A percentile compares a stretch with the other conserved stretches of the same genome.
phyloP scores from a whole-genome alignment of 2,888 invertebrate genomes.

The Idaea biselata region DNA sequence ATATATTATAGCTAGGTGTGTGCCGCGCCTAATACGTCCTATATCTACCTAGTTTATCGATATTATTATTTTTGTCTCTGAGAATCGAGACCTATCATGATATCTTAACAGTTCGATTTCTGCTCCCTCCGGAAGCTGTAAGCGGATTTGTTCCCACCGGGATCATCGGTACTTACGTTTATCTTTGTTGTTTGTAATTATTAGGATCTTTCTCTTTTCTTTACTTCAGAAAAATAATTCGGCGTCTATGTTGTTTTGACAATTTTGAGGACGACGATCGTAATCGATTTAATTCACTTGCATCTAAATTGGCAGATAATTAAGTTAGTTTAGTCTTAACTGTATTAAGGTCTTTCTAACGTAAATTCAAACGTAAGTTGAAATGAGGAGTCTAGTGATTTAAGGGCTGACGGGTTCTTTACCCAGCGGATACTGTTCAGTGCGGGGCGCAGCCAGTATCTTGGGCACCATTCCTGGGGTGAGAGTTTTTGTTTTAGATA shows the following conservation, averaged over 20 bases:
- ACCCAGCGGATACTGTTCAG: too few relatives aligned
- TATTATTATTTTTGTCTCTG: slow-evolving; percentile 1
- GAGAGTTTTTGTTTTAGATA: too few relatives aligned
- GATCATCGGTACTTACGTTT: background rate
- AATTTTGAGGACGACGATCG: background rate
- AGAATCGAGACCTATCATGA: background rate
- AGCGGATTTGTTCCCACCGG: background rate
- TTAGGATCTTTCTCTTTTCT: background rate
- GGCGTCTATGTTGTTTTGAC: background rate
- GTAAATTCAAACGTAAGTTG: too few relatives aligned
- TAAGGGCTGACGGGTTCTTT: too few relatives aligned
- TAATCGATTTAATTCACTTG: too few relatives aligned
- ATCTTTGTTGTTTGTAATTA: background rate
- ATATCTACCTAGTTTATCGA: background rate
- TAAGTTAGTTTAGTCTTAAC: too few relatives aligned
- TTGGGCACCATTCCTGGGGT: too few relatives aligned
- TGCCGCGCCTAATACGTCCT: background rate
- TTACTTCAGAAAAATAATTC: background rate
- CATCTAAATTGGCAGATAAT: too few relatives aligned
- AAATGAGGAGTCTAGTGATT: too few relatives aligned
- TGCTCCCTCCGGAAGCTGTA: background rate
- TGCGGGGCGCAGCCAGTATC: too few relatives aligned
- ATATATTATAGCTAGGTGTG: too few relatives aligned
- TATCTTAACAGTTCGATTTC: background rate
- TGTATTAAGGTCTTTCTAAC: too few relatives aligned